A percentile compares a stretch with the other conserved stretches of the same genome.
Evolutionary conservation across 2,888 invertebrate genomes (phyloP).

Genomic region (Brachypterus glaber): DNA sequence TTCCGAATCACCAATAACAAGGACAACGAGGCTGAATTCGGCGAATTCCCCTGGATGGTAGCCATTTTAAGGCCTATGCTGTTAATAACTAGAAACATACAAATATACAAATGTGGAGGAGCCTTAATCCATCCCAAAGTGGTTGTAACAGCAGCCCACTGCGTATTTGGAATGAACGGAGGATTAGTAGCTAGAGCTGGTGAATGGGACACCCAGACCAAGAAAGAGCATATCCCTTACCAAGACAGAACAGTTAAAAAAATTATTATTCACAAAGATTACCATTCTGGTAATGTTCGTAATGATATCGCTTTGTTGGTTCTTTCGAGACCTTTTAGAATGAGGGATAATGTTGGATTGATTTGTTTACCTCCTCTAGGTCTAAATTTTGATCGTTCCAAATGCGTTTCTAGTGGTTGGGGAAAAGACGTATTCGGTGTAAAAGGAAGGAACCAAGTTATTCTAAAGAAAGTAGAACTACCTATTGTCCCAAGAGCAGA

Average conservation of each 20-base stretch:
- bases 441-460: neutral
- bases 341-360: slow-evolving; percentile 3
- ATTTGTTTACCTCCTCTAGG: slow-evolving; percentile 3
- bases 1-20: slow-evolving; percentile 51
- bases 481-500: neutral
- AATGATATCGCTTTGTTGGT: slow-evolving; percentile 6
- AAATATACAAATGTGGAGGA: slow-evolving; percentile 17
- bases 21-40: slow-evolving; percentile 61
- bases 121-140: slow-evolving; percentile 26
- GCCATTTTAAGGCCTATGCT: slow-evolving; percentile 49
- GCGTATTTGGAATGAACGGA: too few relatives aligned
- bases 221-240: slow-evolving; percentile 1
- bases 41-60: slow-evolving; percentile 79
- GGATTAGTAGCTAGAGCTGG: neutral
- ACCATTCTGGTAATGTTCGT: neutral
- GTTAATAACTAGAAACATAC: neutral
- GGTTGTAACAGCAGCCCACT: slow-evolving; percentile 25
- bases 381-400: neutral
- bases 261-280: slow-evolving; percentile 1
- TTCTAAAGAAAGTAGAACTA: slow-evolving; percentile 3
- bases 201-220: slow-evolving; percentile 4
- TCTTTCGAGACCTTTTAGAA: neutral
- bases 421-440: slow-evolving; percentile 1
- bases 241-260: slow-evolving; percentile 3
- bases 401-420: slow-evolving; percentile 7